A percentile compares a stretch with the other conserved stretches of the same genome.
These are phyloP conservation scores for Formica exsecta DNA, from an alignment of 1,140 invertebrate species.

Conservation along the genomic window DNA sequence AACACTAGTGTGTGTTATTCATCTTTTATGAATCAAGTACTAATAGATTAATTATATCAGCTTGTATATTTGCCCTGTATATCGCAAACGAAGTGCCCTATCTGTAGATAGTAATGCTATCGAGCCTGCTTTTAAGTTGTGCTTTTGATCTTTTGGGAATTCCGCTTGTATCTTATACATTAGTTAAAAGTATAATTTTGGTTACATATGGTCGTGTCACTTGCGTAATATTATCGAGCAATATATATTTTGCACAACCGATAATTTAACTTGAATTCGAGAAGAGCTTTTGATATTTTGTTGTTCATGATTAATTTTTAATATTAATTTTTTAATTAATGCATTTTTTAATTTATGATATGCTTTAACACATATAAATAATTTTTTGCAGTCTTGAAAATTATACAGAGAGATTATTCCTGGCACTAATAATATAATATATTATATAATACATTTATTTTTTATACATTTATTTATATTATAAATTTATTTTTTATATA, in stretches of 20 bases:
- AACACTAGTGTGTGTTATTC: too few relatives aligned
- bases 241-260: not conserved
- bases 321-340: conserved; percentile 2
- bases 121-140: not conserved
- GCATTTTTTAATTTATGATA: not conserved
- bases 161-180: conserved; percentile 15
- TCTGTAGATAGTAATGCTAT: not conserved
- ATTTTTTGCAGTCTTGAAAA: not conserved
- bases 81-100: not conserved
- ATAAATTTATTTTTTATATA: not conserved
- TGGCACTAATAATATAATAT: not conserved
- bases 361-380: not conserved
- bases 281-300: not conserved
- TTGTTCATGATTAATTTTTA: not conserved
- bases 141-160: conserved; percentile 30
- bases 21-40: conserved; percentile 9
- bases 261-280: conserved; percentile 2
- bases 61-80: conserved; percentile 4
- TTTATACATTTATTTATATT: too few relatives aligned
- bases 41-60: not conserved
- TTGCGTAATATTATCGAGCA: not conserved
- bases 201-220: not conserved
- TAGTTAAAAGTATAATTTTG: conserved; percentile 9
- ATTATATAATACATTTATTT: too few relatives aligned
- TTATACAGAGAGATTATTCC: not conserved